phyloP scores from a whole-genome alignment of 2,113 vertebrate genomes.

The Aspiorhynchus laticeps region DNA sequence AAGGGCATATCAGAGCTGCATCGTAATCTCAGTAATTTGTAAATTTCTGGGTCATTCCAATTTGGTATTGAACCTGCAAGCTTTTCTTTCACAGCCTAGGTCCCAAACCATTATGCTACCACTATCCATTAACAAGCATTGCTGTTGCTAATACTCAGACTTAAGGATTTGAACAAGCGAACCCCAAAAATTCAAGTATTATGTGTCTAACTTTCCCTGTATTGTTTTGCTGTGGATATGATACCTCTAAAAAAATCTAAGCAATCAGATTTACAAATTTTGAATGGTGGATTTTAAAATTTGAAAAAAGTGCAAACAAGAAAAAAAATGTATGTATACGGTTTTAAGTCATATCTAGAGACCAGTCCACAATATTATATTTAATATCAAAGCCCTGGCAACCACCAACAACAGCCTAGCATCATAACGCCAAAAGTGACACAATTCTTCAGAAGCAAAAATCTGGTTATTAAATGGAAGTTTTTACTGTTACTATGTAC shows the following conservation, averaged over 20 bases:
- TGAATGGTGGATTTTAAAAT: background rate
- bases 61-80: background rate
- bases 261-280: background rate
- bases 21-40: background rate
- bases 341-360: background rate
- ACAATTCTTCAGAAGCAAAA: background rate
- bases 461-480: background rate
- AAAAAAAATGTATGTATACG: background rate
- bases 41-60: background rate
- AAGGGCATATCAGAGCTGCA: conserved; percentile 21
- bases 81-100: background rate
- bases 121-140: background rate
- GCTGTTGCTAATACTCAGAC: background rate
- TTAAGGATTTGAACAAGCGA: too few species aligned
- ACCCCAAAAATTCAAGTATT: too few species aligned
- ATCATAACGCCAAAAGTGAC: background rate
- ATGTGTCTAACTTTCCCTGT: too few species aligned
- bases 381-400: background rate
- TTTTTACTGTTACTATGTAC: background rate
- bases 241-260: background rate
- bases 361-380: background rate
- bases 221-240: background rate
- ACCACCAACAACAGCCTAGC: background rate
- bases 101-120: background rate
- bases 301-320: too few species aligned